Evolutionary conservation across 64 coral and sea anemone genomes (phyloP).

Genomic region (Exaiptasia diaphana): DNA sequence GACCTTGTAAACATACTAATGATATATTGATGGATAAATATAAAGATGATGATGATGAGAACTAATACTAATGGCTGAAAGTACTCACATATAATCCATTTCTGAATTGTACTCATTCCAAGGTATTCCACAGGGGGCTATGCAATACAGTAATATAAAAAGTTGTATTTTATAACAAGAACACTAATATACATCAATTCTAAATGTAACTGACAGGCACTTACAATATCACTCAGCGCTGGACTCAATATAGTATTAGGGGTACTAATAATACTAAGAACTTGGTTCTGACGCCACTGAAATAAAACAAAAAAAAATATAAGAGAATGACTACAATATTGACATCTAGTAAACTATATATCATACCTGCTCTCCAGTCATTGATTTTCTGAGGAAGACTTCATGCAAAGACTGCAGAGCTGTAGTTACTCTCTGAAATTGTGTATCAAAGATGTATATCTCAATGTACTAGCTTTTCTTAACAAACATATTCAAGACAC

Average conservation of each 20-base stretch:
- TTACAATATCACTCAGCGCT: slow-evolving; percentile 82
- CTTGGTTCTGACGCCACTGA: slow-evolving; percentile 88
- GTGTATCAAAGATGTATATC: background rate
- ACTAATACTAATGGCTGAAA: background rate
- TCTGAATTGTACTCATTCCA: slow-evolving; percentile 61
- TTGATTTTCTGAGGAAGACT: slow-evolving; percentile 69
- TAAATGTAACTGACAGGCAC: background rate
- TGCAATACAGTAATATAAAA: background rate
- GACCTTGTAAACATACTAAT: background rate
- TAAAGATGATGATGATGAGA: background rate
- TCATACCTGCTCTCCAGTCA: slow-evolving; percentile 85
- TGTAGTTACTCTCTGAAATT: slow-evolving; percentile 80
- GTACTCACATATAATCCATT: slow-evolving; percentile 92
- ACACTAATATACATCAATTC: background rate
- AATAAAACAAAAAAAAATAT: background rate
- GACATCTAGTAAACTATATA: background rate
- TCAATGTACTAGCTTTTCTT: no score
- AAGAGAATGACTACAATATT: background rate
- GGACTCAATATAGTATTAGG: slow-evolving; percentile 78
- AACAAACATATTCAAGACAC: no score
- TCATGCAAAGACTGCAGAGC: slow-evolving; percentile 85
- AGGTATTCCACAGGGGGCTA: slow-evolving; percentile 87
- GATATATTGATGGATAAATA: background rate
- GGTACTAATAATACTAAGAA: slow-evolving; percentile 87
- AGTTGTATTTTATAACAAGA: background rate